phyloP scores from a whole-genome alignment of 2,888 invertebrate genomes.

The Lasioglossum pauxillum region DNA sequence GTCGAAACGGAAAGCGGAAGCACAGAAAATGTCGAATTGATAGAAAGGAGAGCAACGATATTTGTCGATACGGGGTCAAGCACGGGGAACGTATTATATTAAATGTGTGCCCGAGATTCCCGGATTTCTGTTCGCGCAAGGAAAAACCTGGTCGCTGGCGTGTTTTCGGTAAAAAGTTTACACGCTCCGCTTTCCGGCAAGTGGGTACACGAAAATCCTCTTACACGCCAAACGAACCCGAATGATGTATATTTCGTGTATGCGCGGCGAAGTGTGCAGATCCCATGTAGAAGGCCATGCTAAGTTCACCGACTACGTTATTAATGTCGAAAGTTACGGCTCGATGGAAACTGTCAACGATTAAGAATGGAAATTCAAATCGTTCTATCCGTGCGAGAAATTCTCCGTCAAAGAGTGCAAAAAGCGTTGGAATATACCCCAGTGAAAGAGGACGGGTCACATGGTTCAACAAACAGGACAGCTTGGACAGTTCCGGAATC shows the following conservation, averaged over 20 bases:
- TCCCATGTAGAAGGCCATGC: constrained; percentile 34
- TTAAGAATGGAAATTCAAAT: not conserved
- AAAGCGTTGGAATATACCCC: not conserved
- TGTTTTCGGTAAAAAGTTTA: constrained; percentile 69
- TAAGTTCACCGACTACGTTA: constrained; percentile 42
- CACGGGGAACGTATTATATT: constrained; percentile 40
- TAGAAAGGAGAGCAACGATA: not conserved
- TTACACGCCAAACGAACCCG: constrained; percentile 63
- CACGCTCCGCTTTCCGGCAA: constrained; percentile 67
- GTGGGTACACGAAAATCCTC: constrained; percentile 72
- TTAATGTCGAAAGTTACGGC: constrained; percentile 46
- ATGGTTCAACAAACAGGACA: not conserved
- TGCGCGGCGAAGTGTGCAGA: constrained; percentile 14
- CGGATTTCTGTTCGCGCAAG: constrained; percentile 42
- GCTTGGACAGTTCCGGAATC: not conserved
- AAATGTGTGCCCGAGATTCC: constrained; percentile 52
- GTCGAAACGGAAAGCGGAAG: not conserved
- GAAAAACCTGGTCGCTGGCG: constrained; percentile 46
- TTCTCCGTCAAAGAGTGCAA: not conserved
- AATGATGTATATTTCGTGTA: constrained; percentile 46
- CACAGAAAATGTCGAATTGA: not conserved
- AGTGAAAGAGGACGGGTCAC: not conserved
- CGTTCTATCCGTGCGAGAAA: not conserved
- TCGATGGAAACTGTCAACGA: not conserved
- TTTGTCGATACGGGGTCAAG: constrained; percentile 43